Percentiles rank a stretch among this genome's conserved stretches.
These are phyloP conservation scores for Papilio aristodemus DNA, from an alignment of 1,140 invertebrate species.

Conservation along the genomic window DNA sequence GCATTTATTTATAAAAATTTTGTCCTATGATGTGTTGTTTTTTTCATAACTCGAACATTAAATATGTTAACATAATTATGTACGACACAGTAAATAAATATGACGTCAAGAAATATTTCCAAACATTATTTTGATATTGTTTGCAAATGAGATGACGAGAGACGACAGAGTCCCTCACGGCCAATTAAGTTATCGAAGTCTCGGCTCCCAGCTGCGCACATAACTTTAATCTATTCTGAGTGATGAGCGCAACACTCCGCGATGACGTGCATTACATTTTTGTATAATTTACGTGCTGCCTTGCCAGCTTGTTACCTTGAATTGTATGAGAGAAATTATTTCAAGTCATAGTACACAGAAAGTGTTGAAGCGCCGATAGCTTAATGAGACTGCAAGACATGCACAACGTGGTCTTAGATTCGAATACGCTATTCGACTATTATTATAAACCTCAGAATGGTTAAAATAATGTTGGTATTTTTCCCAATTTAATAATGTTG, in stretches of 20 bases:
- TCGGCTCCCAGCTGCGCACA: conserved; percentile 46
- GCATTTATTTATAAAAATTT: background rate
- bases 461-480: too few relatives aligned
- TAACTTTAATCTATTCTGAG: conserved; percentile 61
- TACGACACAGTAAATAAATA: background rate
- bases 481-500: too few relatives aligned
- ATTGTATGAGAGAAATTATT: too few relatives aligned
- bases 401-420: too few relatives aligned
- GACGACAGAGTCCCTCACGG: conserved; percentile 30
- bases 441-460: too few relatives aligned
- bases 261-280: conserved; percentile 38
- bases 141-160: background rate
- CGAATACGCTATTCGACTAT: too few relatives aligned
- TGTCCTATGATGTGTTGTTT: too few relatives aligned
- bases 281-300: background rate
- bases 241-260: conserved; percentile 50
- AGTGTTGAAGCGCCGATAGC: too few relatives aligned
- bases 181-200: conserved; percentile 39
- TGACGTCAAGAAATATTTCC: conserved; percentile 12
- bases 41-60: too few relatives aligned
- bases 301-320: background rate
- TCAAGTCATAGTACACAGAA: too few relatives aligned
- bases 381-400: too few relatives aligned
- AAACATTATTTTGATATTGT: conserved; percentile 1
- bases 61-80: too few relatives aligned